A percentile compares a stretch with the other conserved stretches of the same genome.
phyloP scores from a whole-genome alignment of 2,113 vertebrate genomes.

The Melanocharis versteri region DNA sequence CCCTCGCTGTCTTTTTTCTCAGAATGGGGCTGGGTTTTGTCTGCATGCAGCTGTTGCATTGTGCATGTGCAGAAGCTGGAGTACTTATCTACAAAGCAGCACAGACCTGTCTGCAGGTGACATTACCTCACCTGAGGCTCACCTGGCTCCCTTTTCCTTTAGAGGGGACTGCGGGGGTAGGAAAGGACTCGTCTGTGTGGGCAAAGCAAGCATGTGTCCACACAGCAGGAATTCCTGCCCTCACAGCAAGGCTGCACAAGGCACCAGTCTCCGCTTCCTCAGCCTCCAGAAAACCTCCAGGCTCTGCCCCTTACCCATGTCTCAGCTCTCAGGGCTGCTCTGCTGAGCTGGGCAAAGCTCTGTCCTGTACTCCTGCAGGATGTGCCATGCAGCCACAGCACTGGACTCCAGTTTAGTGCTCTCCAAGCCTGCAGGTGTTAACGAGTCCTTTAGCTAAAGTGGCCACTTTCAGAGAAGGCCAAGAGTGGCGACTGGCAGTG shows the following conservation, averaged over 20 bases:
- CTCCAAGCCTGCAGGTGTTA: not conserved
- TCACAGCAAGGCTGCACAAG: not conserved
- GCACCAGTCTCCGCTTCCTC: not conserved
- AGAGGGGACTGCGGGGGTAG: not conserved
- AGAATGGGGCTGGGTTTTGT: not conserved
- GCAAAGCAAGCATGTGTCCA: accelerated
- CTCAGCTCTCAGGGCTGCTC: not conserved
- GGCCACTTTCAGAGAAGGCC: not conserved
- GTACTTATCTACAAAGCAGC: not conserved
- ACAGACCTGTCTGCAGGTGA: not conserved
- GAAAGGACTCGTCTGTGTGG: accelerated
- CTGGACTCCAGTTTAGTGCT: not conserved
- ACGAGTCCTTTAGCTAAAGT: not conserved
- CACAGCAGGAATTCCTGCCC: not conserved
- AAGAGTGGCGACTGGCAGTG: accelerated
- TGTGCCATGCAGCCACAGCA: not conserved
- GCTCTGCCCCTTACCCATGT: not conserved
- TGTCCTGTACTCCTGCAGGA: not conserved
- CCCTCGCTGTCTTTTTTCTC: not conserved
- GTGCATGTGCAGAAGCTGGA: not conserved
- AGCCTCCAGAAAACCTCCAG: not conserved
- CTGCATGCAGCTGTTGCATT: accelerated
- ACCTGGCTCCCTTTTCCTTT: not conserved
- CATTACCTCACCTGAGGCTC: not conserved
- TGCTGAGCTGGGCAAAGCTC: not conserved